Base-by-base conservation (phyloP, 2,797 vertebrate species). In the Parauchenoglanis punctatus region DNA sequence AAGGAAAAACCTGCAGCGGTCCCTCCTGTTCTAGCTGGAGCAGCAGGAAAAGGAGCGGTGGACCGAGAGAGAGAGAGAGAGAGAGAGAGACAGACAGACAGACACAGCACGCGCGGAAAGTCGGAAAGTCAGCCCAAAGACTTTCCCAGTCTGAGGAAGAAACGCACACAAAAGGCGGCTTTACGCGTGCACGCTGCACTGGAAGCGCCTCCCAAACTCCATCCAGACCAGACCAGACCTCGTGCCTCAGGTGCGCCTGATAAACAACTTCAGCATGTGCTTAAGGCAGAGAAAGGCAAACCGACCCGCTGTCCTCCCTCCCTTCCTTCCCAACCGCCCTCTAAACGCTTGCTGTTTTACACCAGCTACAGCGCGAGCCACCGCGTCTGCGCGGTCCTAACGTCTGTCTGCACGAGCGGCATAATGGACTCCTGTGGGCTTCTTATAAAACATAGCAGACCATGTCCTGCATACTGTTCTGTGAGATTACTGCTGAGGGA, bases 321-420 rank as follows among this genome's bases (percentile, higher is more conserved):
- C 61, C 73, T 23, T 61, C 20, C 54, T 61, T 77, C 40, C 72
- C 58, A 52, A 40, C 31, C 63, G 88, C 67, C 35, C 85, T 85
- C 46, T 89, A 70, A 78, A 75, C 58, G 68, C 40, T 40, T 7
- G 63, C 54, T 58, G 46, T 77, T 56, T 68, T 58, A 35, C 61
- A 82, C 75, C 20, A 75, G 18, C 77, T 68, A 58, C 81, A 56
- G 56, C 73, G 83, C 20, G 13, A 81, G 73, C 75, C 63, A 84
- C 8, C 12, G 81, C 89, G 90, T 92, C 91, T 89, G 91, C 90
- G 89, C 84, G 90, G 90, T 92, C 90, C 91, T 92, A 88, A 91
- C 65, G 89, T 90, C 90, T 89, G 82, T 87, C 70, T 40, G 15
- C 6, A 61, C 76, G 35, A 76, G 68, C 54, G n/a, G 23, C 44